A percentile compares a stretch with the other conserved stretches of the same genome.
These are phyloP conservation scores for Drosophila baimaii DNA, from an alignment of 1,140 invertebrate species.

Conservation along the genomic window DNA sequence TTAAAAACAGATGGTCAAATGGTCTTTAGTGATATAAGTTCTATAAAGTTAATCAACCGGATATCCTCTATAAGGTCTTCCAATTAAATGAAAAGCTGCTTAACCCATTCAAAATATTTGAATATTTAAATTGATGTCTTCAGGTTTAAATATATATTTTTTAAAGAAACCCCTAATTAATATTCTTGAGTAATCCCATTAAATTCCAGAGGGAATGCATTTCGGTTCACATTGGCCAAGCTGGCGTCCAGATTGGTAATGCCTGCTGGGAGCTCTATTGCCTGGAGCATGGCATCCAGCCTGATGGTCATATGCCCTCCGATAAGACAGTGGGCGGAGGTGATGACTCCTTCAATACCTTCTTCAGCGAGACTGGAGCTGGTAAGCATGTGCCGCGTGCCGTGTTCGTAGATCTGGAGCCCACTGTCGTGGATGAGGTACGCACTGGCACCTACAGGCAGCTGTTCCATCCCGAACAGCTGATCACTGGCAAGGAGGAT, in stretches of 20 bases:
- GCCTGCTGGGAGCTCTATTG: conserved; percentile 87
- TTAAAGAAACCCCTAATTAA: too few species aligned
- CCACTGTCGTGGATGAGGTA: conserved; percentile 94
- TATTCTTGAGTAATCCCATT: not conserved
- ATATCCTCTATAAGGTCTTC: not conserved
- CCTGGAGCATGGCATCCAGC: conserved; percentile 92
- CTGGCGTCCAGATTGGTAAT: conserved; percentile 91
- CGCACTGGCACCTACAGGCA: conserved; percentile 93
- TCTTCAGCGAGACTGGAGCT: conserved; percentile 94
- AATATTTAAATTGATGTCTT: not conserved
- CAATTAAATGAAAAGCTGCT: not conserved
- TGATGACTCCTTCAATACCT: conserved; percentile 93
- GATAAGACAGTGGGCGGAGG: conserved; percentile 89
- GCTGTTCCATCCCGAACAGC: conserved; percentile 93
- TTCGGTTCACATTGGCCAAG: conserved; percentile 89
- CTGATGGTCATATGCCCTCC: conserved; percentile 90
- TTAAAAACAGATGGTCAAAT: conserved; percentile 8
- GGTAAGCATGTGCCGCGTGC: conserved; percentile 94
- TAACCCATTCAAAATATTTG: too few species aligned
- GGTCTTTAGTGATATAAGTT: not conserved
- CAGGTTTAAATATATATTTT: too few species aligned
- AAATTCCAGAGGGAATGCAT: conserved; percentile 86
- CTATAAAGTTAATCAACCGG: not conserved
- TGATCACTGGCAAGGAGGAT: conserved; percentile 94
- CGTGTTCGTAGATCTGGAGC: conserved; percentile 94